Evolutionary conservation across 2,113 vertebrate genomes (phyloP).

Genomic region (Cygnus atratus): DNA sequence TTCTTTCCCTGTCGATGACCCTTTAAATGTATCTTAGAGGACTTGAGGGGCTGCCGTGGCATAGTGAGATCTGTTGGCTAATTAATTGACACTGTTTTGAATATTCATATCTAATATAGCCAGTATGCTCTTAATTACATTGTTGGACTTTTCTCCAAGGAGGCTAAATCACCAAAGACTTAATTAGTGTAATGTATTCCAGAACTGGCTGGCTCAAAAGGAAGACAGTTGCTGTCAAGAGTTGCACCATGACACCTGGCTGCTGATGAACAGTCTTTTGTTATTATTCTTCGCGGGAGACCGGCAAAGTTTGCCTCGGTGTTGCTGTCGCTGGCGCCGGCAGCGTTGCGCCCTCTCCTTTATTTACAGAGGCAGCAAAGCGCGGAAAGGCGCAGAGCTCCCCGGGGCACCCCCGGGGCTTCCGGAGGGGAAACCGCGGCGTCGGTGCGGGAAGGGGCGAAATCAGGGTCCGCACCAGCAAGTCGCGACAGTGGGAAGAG

Average conservation of each 20-base stretch:
- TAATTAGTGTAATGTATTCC: conserved; percentile 99
- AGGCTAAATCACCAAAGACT: conserved; percentile 99
- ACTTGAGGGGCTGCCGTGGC: conserved; percentile 82
- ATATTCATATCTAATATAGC: conserved; percentile 99
- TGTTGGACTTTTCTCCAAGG: conserved; percentile 98
- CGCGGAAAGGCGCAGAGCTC: no score
- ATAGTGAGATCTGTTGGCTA: conserved; percentile 88
- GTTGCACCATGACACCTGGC: conserved; percentile 95
- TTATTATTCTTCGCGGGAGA: conserved; percentile 81
- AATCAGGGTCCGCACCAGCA: no score
- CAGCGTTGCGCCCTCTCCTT: not conserved
- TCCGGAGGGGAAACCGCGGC: no score
- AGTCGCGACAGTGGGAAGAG: no score
- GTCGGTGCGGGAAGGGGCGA: no score
- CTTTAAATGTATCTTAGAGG: conserved; percentile 89
- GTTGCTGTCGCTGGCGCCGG: not conserved
- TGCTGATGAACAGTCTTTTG: conserved; percentile 87
- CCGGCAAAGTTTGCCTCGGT: conserved; percentile 79
- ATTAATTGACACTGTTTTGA: conserved; percentile 99
- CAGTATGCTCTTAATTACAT: conserved; percentile 99
- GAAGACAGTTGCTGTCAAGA: conserved; percentile 94
- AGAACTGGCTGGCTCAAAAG: conserved; percentile 89
- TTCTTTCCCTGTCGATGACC: conserved; percentile 82
- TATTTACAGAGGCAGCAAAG: conserved; percentile 72
- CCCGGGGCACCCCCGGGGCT: no score